Evolutionary conservation across 2,113 vertebrate species (phyloP).

Genomic region (Elgaria multicarinata): DNA sequence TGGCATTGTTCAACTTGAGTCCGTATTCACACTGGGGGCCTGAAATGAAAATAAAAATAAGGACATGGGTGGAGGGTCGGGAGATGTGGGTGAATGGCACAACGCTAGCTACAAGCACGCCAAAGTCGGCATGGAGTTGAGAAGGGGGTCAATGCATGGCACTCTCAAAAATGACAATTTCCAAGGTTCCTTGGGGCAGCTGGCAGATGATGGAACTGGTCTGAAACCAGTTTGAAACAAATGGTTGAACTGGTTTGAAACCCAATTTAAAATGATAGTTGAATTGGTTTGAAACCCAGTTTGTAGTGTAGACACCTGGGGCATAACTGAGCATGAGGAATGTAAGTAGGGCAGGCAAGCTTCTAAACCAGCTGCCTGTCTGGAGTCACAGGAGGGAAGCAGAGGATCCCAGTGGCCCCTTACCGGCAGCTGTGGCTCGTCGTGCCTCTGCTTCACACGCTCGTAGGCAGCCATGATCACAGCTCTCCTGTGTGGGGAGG

Average conservation of each 20-base stretch:
- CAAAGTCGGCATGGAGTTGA: not conserved
- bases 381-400: no score
- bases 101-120: not conserved
- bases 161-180: no score
- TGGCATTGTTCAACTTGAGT: not conserved
- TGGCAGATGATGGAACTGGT: not conserved
- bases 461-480: constrained; percentile 24
- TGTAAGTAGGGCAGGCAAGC: not conserved
- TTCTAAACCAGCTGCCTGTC: not conserved
- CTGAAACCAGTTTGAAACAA: no score
- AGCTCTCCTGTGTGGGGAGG: not conserved
- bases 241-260: no score
- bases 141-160: no score
- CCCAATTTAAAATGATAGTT: no score
- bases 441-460: not conserved
- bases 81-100: not conserved
- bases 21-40: not conserved
- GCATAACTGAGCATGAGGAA: not conserved
- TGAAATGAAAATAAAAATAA: not conserved
- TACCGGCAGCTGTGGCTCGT: not conserved
- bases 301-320: not conserved
- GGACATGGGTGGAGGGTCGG: no score
- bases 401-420: not conserved
- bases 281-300: no score
- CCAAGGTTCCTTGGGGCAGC: not conserved